Conservation (phyloP, 2,888 invertebrate genomes). For the Listrodromus nycthemerus region DNA sequence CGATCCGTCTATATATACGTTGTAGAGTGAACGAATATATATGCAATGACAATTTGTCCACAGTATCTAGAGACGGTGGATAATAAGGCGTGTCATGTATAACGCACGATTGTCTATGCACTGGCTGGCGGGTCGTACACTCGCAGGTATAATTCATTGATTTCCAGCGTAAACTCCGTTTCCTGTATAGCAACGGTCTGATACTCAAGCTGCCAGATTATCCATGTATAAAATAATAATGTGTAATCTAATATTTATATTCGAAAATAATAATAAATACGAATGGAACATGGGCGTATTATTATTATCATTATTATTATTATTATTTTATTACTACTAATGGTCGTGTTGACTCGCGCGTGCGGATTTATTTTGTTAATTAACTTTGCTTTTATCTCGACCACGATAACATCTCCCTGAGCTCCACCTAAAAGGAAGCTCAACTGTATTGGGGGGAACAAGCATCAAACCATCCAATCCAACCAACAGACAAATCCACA, state of each 20-base stretch:
- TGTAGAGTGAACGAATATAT: constrained; percentile 37
- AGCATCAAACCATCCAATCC: too few species aligned
- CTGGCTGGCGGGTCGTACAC: not conserved
- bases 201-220: not conserved
- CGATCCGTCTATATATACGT: constrained; percentile 33
- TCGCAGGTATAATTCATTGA: constrained; percentile 28
- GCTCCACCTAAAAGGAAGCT: too few species aligned
- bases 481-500: too few species aligned
- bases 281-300: not conserved
- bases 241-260: not conserved
- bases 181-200: not conserved
- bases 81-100: not conserved
- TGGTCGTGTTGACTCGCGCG: too few species aligned
- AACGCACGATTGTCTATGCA: constrained; percentile 18
- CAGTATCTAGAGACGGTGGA: constrained; percentile 4
- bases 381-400: too few species aligned
- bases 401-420: too few species aligned
- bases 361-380: too few species aligned
- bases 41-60: not conserved
- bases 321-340: too few species aligned
- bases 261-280: not conserved
- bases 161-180: constrained; percentile 27
- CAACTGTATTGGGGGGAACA: too few species aligned
- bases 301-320: too few species aligned
- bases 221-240: not conserved